Evolutionary conservation across 2,113 vertebrate species (phyloP).

Genomic region (Odocoileus virginianus): DNA sequence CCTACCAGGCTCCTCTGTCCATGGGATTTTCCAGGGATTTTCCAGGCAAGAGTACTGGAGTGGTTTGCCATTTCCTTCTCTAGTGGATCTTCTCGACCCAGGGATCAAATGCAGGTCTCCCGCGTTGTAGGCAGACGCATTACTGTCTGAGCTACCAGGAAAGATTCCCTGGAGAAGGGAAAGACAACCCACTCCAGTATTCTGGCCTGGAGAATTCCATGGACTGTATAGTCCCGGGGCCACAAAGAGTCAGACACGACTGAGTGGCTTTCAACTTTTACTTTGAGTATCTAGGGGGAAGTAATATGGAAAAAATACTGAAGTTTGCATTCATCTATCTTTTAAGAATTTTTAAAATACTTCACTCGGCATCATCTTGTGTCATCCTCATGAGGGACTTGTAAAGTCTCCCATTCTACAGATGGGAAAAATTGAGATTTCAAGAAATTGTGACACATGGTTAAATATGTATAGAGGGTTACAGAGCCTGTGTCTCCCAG

Average conservation of each 20-base stretch:
- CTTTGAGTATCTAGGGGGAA: not conserved
- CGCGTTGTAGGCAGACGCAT: fast-evolving
- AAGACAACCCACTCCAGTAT: not conserved
- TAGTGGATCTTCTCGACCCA: not conserved
- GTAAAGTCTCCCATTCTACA: not conserved
- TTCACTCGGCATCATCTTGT: not conserved
- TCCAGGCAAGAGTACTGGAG: not conserved
- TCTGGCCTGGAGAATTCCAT: not conserved
- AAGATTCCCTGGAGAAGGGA: not conserved
- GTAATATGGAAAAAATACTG: not conserved
- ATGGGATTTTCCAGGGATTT: not conserved
- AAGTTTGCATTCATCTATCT: not conserved
- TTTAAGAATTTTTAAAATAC: not conserved
- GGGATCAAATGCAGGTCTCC: not conserved
- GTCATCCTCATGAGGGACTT: not conserved
- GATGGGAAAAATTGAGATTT: not conserved
- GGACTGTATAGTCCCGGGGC: not conserved
- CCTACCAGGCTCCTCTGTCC: not conserved
- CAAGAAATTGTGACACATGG: not conserved
- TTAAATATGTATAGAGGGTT: not conserved
- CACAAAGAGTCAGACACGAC: not conserved
- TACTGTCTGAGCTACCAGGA: not conserved
- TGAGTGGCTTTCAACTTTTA: not conserved
- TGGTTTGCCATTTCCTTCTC: not conserved
- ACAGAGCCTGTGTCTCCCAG: not conserved